phyloP scores from a whole-genome alignment of 2,888 invertebrate species.

The Drosophila pegasa region DNA sequence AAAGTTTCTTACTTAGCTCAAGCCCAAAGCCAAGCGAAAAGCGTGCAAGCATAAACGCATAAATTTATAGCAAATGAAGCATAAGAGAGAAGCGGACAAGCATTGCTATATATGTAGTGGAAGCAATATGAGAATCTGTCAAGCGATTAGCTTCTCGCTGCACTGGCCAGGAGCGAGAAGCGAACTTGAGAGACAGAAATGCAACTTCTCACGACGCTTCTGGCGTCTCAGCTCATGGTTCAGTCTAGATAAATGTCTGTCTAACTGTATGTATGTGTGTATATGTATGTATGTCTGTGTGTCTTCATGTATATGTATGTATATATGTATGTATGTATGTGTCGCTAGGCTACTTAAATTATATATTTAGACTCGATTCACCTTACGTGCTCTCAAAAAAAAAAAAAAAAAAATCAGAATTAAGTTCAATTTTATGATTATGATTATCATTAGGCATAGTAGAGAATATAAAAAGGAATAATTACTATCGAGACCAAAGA shows the following conservation, averaged over 20 bases:
- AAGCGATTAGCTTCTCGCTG: background rate
- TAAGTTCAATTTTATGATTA: slow-evolving; percentile 48
- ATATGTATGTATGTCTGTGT: slow-evolving; percentile 20
- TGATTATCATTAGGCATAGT: slow-evolving; percentile 69
- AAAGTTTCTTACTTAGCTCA: background rate
- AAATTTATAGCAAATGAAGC: background rate
- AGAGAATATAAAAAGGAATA: slow-evolving; percentile 76
- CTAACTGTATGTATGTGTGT: slow-evolving; percentile 10
- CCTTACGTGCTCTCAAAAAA: slow-evolving; percentile 72
- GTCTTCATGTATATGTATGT: slow-evolving; percentile 10
- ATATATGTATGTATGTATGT: slow-evolving; percentile 11
- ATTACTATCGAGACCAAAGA: slow-evolving; percentile 80
- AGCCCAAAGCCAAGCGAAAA: background rate
- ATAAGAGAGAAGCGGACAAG: slow-evolving; percentile 3
- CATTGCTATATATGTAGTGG: background rate
- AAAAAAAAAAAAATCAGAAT: slow-evolving; percentile 52
- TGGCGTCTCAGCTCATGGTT: background rate
- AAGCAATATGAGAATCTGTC: background rate
- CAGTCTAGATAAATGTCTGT: slow-evolving; percentile 16
- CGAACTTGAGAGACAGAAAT: background rate
- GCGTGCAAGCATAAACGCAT: background rate
- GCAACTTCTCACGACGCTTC: slow-evolving; percentile 2
- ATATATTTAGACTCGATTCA: slow-evolving; percentile 47
- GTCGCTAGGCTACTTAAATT: slow-evolving; percentile 54
- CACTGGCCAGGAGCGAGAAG: background rate